Evolutionary conservation across 2,797 vertebrate species (phyloP).

Genomic region (Ciconia nigra): DNA sequence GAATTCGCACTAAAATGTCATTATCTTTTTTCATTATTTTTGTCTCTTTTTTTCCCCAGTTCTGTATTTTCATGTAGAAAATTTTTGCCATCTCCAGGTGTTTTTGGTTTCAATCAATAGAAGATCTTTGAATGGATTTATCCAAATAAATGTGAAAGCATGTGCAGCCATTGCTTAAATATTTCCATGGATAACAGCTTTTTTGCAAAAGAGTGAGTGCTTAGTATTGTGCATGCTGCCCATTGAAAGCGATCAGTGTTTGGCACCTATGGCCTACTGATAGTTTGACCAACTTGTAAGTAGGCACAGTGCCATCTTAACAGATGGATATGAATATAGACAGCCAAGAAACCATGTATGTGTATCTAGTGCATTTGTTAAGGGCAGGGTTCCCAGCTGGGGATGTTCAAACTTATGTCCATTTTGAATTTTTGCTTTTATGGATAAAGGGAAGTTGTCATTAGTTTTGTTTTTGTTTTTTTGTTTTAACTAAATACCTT

Average conservation of each 20-base stretch:
- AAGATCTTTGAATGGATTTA: not conserved
- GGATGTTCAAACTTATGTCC: slow-evolving; percentile 75
- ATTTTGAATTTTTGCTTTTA: slow-evolving; percentile 69
- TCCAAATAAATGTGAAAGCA: slow-evolving; percentile 17
- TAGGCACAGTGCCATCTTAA: slow-evolving; percentile 75
- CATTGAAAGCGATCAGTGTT: slow-evolving; percentile 73
- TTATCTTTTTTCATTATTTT: not conserved
- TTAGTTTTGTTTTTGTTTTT: not conserved
- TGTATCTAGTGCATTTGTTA: slow-evolving; percentile 76
- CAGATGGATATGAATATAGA: slow-evolving; percentile 73
- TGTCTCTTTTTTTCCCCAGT: not conserved
- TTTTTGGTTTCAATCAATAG: not conserved
- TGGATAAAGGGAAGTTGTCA: slow-evolving; percentile 60
- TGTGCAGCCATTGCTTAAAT: slow-evolving; percentile 16
- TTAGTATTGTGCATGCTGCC: slow-evolving; percentile 65
- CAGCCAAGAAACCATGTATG: slow-evolving; percentile 77
- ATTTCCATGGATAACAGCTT: slow-evolving; percentile 23
- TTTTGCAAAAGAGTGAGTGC: slow-evolving; percentile 48
- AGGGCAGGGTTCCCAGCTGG: slow-evolving; percentile 75
- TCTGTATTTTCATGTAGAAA: not conserved
- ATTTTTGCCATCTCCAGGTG: not conserved
- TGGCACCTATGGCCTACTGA: slow-evolving; percentile 77
- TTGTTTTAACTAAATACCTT: slow-evolving; percentile 18
- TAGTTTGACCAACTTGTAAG: slow-evolving; percentile 79
- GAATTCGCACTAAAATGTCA: not conserved